Base-by-base conservation (phyloP, 2,797 vertebrate genomes). In the Eupleurogrammus muticus region DNA sequence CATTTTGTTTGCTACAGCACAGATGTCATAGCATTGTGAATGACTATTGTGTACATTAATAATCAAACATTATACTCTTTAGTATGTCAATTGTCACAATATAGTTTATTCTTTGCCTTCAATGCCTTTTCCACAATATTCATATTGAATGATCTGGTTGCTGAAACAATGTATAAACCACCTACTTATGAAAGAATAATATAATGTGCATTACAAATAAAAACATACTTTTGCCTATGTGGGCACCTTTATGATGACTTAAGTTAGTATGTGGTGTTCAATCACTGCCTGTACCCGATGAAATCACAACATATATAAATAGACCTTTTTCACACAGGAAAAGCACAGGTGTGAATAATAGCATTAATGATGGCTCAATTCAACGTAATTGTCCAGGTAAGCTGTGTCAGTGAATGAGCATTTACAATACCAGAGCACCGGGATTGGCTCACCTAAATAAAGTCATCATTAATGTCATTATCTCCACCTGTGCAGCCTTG, bases 1-100 rank as follows among this genome's bases (percentile, higher is more conserved):
- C 49, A 80, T 66, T 32, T 73, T 80, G 70, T 77, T 68, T 52
- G 59, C 66, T 59, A 81, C 60, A 82, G 57, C 47, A 81, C 67
- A 72, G 35, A 69, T 48, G n/a, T 57, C 52, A 71, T 52, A 51
- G 24, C 14, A 50, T 56, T 40, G 47, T 59, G 13, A 62, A 14
- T 58, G 51, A 56, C 62, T 16, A 60, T 32, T 56, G 34, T 10
- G 73, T 71, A 20, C 32, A 53, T 61, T 28, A 67, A 67, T 63
- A 66, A 60, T 70, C 48, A 17, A 42, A 42, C 6, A 50, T 71
- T 67, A 8, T 21, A 64, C 11, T 62, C 20, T 52, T 44, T 65
- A 62, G 32, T 70, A 51, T 57, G 54, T 32, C 50, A 51, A 28
- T 32, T 60, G 28, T 46, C 56, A 51, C 32, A 72, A 58, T 48